Conservation (phyloP, 1,140 invertebrate species). For the Scaptodrosophila lebanonensis region DNA sequence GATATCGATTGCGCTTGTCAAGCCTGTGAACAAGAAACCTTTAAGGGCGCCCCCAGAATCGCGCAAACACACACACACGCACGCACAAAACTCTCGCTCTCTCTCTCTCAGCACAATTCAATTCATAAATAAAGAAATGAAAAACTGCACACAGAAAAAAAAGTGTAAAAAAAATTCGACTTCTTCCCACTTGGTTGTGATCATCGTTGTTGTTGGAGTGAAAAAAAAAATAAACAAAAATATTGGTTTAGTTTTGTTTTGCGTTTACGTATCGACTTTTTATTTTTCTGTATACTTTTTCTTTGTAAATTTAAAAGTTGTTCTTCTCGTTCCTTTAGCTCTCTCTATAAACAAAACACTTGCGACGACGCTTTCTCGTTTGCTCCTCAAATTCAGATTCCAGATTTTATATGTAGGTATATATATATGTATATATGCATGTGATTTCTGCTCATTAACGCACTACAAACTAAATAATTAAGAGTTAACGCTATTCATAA, state of each 20-base stretch:
- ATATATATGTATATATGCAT: slow-evolving; percentile 15
- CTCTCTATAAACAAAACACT: no score
- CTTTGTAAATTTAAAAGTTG: not conserved
- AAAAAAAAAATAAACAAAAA: slow-evolving; percentile 6
- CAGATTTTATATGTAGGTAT: slow-evolving; percentile 24
- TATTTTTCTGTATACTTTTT: slow-evolving; percentile 47
- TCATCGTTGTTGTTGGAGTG: no score
- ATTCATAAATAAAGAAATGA: slow-evolving; percentile 46
- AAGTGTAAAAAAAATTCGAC: slow-evolving; percentile 14
- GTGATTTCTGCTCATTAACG: slow-evolving; percentile 40
- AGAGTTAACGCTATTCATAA: slow-evolving; percentile 63
- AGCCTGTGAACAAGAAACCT: no score
- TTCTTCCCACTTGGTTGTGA: slow-evolving; percentile 39
- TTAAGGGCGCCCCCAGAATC: no score
- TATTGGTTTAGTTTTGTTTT: slow-evolving; percentile 43
- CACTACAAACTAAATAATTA: slow-evolving; percentile 73
- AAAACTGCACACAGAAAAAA: slow-evolving; percentile 55
- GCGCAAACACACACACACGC: no score
- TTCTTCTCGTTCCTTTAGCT: not conserved
- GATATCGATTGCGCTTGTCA: no score
- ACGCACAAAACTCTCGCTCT: no score
- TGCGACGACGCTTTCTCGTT: no score
- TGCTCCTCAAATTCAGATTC: no score
- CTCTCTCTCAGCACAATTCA: slow-evolving; percentile 27
- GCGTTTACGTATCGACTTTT: slow-evolving; percentile 39